Evolutionary conservation across 1,140 invertebrate species (phyloP).

Genomic region (Nilaparvata lugens): DNA sequence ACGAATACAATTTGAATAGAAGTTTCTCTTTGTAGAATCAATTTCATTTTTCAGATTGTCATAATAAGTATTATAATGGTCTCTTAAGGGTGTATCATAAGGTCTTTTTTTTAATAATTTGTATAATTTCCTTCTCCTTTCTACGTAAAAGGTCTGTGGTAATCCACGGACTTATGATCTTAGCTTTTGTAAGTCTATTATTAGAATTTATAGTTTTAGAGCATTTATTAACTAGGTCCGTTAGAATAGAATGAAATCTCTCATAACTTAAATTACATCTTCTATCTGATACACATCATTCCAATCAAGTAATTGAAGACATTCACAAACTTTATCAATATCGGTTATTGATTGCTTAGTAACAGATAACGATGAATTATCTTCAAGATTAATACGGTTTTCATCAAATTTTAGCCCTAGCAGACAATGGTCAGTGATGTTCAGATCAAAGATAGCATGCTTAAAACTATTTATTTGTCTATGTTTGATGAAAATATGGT

Average conservation of each 20-base stretch:
- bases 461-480: too few relatives aligned
- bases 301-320: too few relatives aligned
- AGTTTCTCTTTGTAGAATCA: not conserved
- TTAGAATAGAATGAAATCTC: not conserved
- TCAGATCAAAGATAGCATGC: too few relatives aligned
- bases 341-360: too few relatives aligned
- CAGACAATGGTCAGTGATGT: too few relatives aligned
- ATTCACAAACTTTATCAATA: too few relatives aligned
- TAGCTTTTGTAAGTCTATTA: conserved; percentile 1
- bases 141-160: not conserved
- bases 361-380: too few relatives aligned
- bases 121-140: conserved; percentile 2
- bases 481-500: too few relatives aligned
- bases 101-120: conserved; percentile 3
- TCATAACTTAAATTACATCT: too few relatives aligned
- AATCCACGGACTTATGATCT: conserved; percentile 9
- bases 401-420: too few relatives aligned
- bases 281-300: too few relatives aligned
- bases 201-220: not conserved
- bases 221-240: not conserved
- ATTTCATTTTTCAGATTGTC: conserved; percentile 2
- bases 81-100: not conserved
- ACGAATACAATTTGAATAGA: not conserved
- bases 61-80: conserved; percentile 3
- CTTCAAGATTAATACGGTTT: too few relatives aligned